Conservation (phyloP, 1,140 invertebrate genomes). For the Neocloeon triangulifer region DNA sequence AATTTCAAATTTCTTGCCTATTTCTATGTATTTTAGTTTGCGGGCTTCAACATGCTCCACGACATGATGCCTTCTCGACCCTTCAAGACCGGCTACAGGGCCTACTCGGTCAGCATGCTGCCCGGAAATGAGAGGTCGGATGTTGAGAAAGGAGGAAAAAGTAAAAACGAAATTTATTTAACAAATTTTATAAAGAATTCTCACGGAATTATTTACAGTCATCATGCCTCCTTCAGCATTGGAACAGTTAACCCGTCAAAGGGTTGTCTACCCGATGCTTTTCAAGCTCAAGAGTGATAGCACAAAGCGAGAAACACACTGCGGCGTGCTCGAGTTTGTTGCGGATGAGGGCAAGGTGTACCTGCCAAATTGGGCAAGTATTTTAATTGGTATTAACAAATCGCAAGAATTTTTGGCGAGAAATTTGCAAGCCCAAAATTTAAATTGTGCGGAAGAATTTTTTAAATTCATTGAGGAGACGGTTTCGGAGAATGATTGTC, state of each 20-base stretch:
- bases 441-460: no score
- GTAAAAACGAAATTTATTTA: conserved; percentile 23
- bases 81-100: conserved; percentile 65
- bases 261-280: conserved; percentile 97
- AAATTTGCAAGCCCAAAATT: no score
- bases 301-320: conserved; percentile 73
- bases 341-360: conserved; percentile 97
- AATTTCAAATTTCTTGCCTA: no score
- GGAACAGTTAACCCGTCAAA: conserved; percentile 76
- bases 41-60: no score
- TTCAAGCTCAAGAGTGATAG: conserved; percentile 88
- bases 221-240: conserved; percentile 95
- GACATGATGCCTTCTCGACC: conserved; percentile 64
- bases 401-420: no score
- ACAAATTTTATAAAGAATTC: conserved; percentile 1
- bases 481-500: no score
- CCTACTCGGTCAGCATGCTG: conserved; percentile 90
- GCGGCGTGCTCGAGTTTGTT: conserved; percentile 96
- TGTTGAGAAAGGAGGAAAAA: conserved; percentile 95
- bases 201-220: conserved; percentile 33
- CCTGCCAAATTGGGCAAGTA: conserved; percentile 81
- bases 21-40: no score
- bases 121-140: conserved; percentile 82
- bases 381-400: no score
- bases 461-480: not conserved